A percentile compares a stretch with the other conserved stretches of the same genome.
Conservation (phyloP, 2,888 invertebrate genomes). For the Hemicrepidius hirtus region DNA sequence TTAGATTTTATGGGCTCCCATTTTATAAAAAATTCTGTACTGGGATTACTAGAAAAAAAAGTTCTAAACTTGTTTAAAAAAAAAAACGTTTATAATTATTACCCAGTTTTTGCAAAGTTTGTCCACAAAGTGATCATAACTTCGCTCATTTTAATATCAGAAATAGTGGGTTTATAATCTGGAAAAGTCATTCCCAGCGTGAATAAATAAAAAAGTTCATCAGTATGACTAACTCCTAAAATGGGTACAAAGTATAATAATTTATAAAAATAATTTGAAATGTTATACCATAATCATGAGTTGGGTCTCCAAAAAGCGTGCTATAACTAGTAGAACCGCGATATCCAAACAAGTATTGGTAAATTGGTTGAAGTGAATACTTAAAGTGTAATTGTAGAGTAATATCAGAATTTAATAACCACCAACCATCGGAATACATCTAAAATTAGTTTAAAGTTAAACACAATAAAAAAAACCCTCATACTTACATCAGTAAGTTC, state of each 20-base stretch:
- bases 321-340: conserved; percentile 81
- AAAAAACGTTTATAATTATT: not conserved
- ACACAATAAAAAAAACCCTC: too few species aligned
- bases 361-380: conserved; percentile 73
- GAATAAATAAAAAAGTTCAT: conserved; percentile 31
- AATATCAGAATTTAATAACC: not conserved
- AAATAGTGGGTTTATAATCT: conserved; percentile 28
- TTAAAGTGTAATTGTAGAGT: not conserved
- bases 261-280: too few species aligned
- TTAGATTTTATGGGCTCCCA: conserved; percentile 77
- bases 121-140: conserved; percentile 19
- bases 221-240: conserved; percentile 38
- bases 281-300: conserved; percentile 79
- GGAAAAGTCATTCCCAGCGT: conserved; percentile 27
- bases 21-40: conserved; percentile 58
- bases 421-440: conserved; percentile 26
- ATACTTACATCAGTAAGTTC: conserved; percentile 68
- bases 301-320: conserved; percentile 79
- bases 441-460: too few species aligned
- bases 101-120: conserved; percentile 28
- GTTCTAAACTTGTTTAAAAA: not conserved
- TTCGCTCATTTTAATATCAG: conserved; percentile 23
- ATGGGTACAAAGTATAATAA: not conserved
- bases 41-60: conserved; percentile 9
- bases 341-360: conserved; percentile 80